Percentiles rank a stretch among this genome's conserved stretches.
Conservation (phyloP, 2,888 invertebrate genomes). For the Sarcophaga subvicina region DNA sequence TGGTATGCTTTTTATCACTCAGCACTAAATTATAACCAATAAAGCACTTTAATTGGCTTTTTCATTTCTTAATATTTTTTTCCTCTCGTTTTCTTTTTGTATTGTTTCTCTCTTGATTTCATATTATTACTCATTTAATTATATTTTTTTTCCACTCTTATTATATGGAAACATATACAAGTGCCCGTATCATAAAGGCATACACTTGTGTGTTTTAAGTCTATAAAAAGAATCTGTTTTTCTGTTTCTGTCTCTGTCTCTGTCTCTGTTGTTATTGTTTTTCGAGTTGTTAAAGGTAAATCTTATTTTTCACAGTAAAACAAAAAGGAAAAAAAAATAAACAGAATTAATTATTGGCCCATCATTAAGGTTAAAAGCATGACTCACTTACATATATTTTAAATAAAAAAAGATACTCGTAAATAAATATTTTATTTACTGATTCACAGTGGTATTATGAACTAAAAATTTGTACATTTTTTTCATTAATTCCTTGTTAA, state of each 20-base stretch:
- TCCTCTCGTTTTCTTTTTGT: slow-evolving; percentile 17
- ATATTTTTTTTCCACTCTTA: neutral
- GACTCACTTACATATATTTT: slow-evolving; percentile 41
- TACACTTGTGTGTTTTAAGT: slow-evolving; percentile 48
- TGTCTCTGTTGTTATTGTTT: slow-evolving; percentile 64
- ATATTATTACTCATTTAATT: neutral
- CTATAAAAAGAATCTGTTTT: slow-evolving; percentile 51
- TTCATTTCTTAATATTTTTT: slow-evolving; percentile 17
- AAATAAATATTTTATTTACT: slow-evolving; percentile 5
- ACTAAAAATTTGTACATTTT: no score
- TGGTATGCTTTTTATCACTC: slow-evolving; percentile 58
- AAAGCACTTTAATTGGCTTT: slow-evolving; percentile 68
- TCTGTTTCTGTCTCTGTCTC: slow-evolving; percentile 16
- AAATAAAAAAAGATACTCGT: neutral
- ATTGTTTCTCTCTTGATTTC: slow-evolving; percentile 14
- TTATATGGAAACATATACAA: neutral
- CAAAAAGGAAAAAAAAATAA: slow-evolving; percentile 2
- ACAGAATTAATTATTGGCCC: neutral
- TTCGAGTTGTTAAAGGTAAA: slow-evolving; percentile 51
- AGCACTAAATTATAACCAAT: slow-evolving; percentile 67
- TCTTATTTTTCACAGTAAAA: slow-evolving; percentile 39
- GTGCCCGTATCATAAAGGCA: neutral
- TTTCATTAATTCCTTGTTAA: no score
- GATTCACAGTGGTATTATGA: no score
- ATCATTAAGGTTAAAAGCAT: slow-evolving; percentile 9